Evolutionary conservation across 2,888 invertebrate species (phyloP).

Genomic region (Cotesia congregata): DNA sequence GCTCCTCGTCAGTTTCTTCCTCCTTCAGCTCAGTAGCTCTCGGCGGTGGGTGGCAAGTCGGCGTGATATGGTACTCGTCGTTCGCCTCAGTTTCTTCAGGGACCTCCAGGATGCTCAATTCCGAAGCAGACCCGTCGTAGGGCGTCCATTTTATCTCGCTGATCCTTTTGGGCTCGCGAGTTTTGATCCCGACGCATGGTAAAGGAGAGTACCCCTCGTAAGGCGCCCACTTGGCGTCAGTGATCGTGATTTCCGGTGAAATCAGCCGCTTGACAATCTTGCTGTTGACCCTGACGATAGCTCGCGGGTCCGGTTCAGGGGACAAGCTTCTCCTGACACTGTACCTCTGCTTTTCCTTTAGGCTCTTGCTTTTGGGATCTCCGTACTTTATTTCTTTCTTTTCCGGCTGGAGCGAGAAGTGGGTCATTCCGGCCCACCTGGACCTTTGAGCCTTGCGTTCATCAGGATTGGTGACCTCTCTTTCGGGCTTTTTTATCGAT

Average conservation of each 20-base stretch:
- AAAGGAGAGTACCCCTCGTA: conserved; percentile 66
- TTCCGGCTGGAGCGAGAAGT: conserved; percentile 65
- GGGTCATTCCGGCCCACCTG: conserved; percentile 65
- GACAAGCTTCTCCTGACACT: conserved; percentile 66
- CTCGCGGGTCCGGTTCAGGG: conserved; percentile 65
- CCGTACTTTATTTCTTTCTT: conserved; percentile 60
- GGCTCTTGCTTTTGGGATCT: conserved; percentile 62
- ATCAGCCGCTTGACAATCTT: conserved; percentile 62
- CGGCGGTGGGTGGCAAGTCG: conserved; percentile 65
- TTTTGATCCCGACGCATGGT: conserved; percentile 63
- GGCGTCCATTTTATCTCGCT: conserved; percentile 66
- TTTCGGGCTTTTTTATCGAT: conserved; percentile 52
- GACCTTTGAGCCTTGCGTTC: conserved; percentile 56
- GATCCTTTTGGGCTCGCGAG: conserved; percentile 63
- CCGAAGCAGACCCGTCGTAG: conserved; percentile 59
- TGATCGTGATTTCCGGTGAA: conserved; percentile 64
- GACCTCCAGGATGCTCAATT: conserved; percentile 48
- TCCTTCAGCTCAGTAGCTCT: conserved; percentile 49
- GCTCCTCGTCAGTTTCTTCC: conserved; percentile 59
- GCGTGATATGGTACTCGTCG: conserved; percentile 63
- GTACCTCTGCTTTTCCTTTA: conserved; percentile 65
- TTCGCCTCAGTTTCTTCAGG: conserved; percentile 55
- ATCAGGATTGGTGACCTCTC: conserved; percentile 55
- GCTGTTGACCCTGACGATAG: conserved; percentile 58
- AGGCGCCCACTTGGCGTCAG: conserved; percentile 64